A percentile compares a stretch with the other conserved stretches of the same genome.
These are phyloP conservation scores for Brachirus orientalis DNA, from an alignment of 2,113 vertebrate genomes.

Conservation along the genomic window DNA sequence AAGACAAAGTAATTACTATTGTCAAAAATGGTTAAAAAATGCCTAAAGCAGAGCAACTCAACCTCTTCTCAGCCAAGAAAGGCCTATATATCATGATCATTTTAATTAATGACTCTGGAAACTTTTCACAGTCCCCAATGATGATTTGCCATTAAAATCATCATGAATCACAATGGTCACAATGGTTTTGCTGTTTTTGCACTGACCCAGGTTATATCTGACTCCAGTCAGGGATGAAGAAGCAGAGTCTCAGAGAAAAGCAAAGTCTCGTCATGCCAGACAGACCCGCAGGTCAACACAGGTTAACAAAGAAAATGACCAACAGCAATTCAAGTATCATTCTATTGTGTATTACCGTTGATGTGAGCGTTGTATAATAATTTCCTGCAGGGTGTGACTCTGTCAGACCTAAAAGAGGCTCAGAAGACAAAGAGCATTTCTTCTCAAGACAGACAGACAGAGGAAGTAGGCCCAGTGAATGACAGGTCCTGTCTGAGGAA, in stretches of 20 bases:
- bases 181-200: too few relatives aligned
- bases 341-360: background rate
- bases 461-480: constrained; percentile 40
- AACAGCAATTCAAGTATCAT: background rate
- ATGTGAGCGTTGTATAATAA: constrained; percentile 1
- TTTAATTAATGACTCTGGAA: too few relatives aligned
- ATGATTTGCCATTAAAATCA: too few relatives aligned
- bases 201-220: constrained; percentile 75
- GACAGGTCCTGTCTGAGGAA: constrained; percentile 36
- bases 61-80: too few relatives aligned
- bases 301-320: constrained; percentile 67
- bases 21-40: too few relatives aligned
- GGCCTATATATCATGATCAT: too few relatives aligned
- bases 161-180: too few relatives aligned
- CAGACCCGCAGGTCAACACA: constrained; percentile 95
- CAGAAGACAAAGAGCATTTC: constrained; percentile 84
- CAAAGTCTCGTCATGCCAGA: constrained; percentile 91
- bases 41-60: too few relatives aligned
- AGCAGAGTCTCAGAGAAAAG: constrained; percentile 93
- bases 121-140: too few relatives aligned
- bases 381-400: constrained; percentile 87
- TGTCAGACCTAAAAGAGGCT: constrained; percentile 92
- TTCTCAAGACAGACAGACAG: constrained; percentile 75
- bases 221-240: constrained; percentile 92
- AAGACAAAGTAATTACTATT: too few relatives aligned